A percentile compares a stretch with the other conserved stretches of the same genome.
These are phyloP conservation scores for Miniopterus natalensis DNA, from an alignment of 2,113 vertebrate species.

Conservation along the genomic window DNA sequence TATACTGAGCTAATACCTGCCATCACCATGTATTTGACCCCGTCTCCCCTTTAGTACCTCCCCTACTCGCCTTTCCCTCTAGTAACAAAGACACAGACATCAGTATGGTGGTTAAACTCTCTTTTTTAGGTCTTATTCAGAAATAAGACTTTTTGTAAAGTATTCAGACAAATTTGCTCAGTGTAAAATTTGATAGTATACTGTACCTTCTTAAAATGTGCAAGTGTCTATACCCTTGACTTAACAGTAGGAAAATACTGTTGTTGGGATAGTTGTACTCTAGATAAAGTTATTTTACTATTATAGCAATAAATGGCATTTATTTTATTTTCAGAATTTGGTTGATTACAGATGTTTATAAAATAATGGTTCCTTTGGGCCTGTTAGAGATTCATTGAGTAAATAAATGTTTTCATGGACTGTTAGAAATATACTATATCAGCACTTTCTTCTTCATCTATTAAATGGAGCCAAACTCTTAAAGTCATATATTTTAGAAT, in stretches of 20 bases:
- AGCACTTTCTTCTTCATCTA: not conserved
- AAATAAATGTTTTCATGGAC: not conserved
- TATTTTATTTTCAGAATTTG: constrained; percentile 45
- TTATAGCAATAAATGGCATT: not conserved
- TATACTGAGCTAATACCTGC: not conserved
- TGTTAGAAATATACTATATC: not conserved
- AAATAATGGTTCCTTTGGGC: not conserved
- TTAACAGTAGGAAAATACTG: not conserved
- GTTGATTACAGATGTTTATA: constrained; percentile 29
- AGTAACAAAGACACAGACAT: not conserved
- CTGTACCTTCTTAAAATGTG: not conserved
- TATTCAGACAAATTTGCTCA: not conserved
- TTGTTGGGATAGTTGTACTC: not conserved
- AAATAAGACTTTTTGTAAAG: not conserved
- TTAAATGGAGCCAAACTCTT: not conserved
- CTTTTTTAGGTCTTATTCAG: constrained; percentile 6
- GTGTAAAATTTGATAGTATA: constrained; percentile 15
- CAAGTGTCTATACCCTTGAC: not conserved
- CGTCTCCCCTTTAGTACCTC: not conserved
- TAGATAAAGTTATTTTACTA: constrained; percentile 24
- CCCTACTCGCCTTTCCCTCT: not conserved
- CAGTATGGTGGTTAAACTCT: not conserved
- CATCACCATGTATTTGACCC: not conserved
- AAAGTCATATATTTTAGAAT: not conserved
- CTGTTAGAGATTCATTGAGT: not conserved